Evolutionary conservation across 2,888 invertebrate genomes (phyloP), one percentile per base, ranked within the genome.

Genomic region (Tricholauxania praeusta): DNA sequence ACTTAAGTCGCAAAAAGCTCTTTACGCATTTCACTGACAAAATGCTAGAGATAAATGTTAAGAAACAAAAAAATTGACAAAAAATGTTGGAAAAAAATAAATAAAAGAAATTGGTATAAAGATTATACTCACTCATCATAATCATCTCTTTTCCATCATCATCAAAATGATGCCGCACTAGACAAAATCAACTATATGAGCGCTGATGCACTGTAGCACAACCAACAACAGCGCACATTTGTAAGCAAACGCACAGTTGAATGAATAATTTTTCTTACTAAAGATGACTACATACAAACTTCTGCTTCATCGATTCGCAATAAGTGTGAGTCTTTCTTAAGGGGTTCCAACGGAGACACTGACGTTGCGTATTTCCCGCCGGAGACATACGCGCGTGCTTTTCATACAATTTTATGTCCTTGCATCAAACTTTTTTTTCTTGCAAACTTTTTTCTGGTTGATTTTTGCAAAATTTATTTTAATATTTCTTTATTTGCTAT

Each of bases 401-500:
- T 47, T 62, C 12, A 14, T 39, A 19, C 19, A n/a, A 19, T 51
- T 64, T 64, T 28, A 64, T 64, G 49, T 64, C 64, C 64, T 51
- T 64, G 64, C 64, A 51, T 51, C 63, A 63, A 63, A 39, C 28
- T 28, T 28, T 28, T 22, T 62, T 62, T 28, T 17, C 47, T 28
- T n/a, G 12, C 49, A 49, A 19, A 22, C 51, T 22, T 22, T 7
- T 39, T 57, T 53, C 1, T 55, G n/a, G 4, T 22, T 53, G 7
- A 5, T 32, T 48, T 59, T 22, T 22, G 47, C n/a, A 53, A 70
- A 73, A 72, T 73, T 65, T 73, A 67, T 73, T 73, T 73, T 71
- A 72, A 74, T 74, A 68, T 74, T 70, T 69, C 67, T 22, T 65
- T 72, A 68, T 73, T 75, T 75, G 73, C 64, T 57, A 70, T 70